Conservation (phyloP, 2,888 invertebrate genomes). For the Trissolcus brochymenae region DNA sequence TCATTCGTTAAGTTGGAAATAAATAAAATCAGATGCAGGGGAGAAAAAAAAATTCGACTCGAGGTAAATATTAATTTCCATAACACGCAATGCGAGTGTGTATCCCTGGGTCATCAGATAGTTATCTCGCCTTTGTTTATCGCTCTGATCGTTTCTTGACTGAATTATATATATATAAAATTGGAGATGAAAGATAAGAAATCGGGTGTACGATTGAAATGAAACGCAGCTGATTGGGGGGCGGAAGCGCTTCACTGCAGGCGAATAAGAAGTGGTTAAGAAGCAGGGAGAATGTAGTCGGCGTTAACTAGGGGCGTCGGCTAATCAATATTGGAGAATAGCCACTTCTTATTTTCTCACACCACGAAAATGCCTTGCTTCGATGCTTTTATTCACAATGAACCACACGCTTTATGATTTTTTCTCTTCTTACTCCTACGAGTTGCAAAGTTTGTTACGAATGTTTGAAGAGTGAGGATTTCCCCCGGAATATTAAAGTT, state of each 20-base stretch:
- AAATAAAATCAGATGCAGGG: conserved; percentile 5
- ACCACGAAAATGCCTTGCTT: background rate
- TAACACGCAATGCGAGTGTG: background rate
- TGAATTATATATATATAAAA: background rate
- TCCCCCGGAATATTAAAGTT: conserved; percentile 60
- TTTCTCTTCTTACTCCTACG: background rate
- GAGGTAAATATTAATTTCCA: conserved; percentile 3
- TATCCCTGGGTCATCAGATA: background rate
- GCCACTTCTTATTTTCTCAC: conserved; percentile 53
- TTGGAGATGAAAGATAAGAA: conserved; percentile 1
- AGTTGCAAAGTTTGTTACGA: background rate
- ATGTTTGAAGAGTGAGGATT: conserved; percentile 3
- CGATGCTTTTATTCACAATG: background rate
- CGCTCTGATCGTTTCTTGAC: background rate
- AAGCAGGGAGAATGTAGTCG: conserved; percentile 68
- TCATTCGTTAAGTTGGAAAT: background rate
- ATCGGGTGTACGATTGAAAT: background rate
- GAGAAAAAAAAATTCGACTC: conserved; percentile 4
- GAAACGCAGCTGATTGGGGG: conserved; percentile 1
- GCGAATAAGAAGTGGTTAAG: conserved; percentile 17
- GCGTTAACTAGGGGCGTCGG: conserved; percentile 76
- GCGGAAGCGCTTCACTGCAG: conserved; percentile 12
- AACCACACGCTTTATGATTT: background rate
- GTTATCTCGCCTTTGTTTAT: background rate
- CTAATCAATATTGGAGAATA: conserved; percentile 75